Evolutionary conservation across 2,113 vertebrate species (phyloP), one percentile per base, ranked within the genome.

Genomic region (Oceanodroma tethys): DNA sequence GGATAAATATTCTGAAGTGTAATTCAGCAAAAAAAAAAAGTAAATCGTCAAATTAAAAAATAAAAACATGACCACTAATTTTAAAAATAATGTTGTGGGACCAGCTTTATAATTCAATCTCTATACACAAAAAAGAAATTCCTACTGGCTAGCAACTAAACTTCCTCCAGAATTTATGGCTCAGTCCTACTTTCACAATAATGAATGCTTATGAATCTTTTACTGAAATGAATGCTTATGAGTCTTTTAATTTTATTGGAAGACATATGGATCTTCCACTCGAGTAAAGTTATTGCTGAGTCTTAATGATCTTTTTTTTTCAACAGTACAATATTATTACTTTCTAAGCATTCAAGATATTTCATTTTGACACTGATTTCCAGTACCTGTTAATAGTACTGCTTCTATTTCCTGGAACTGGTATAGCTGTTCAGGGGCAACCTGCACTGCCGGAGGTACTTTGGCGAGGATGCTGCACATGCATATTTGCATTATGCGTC

Each of bases 191-290:
- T 89, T 26, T 76, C 71, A 76, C 15, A 45, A 43, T 70, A 93
- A 85, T 83, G 75, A 86, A 79, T 42, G 12, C 23, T 89, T 78
- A 89, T 78, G n/a, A 88, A 89, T 91, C 40, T 95, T 95, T 81
- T 74, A 86, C 26, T 86, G 48, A 96, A 95, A 92, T 75, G 25
- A 92, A 86, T 18, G 19, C 66, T 63, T 90, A 72, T 50, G 59
- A 93, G 50, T 78, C 76, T 87, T 81, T 86, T 91, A 84, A 84
- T 93, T 93, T 93, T 94, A 81, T 59, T 75, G 78, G 73, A 87
- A 82, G 70, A 93, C 74, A 91, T 73, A 95, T 26, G 50, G 86
- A 76, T 88, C 62, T 95, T 92, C 58, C 36, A 60, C 58, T 90
- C n/a, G 36, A 87, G 19, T 45, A 55, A 88, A 92, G 50, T 88